Evolutionary conservation across 1,140 invertebrate species (phyloP).

Genomic region (Plectrocnemia conspersa): DNA sequence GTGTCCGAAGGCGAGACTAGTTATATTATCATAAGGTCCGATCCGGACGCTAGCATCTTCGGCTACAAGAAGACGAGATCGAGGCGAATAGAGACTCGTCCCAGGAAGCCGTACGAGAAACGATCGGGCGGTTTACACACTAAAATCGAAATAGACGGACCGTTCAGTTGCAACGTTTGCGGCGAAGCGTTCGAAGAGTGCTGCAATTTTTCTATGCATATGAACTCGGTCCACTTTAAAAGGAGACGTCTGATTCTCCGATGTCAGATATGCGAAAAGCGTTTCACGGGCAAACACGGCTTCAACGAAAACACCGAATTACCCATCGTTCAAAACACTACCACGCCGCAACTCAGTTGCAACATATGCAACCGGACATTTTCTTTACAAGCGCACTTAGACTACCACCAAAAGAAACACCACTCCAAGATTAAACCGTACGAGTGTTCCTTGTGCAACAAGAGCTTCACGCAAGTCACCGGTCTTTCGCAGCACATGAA

Average conservation of each 20-base stretch:
- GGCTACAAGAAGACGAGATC: conserved; percentile 2
- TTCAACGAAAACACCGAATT: conserved; percentile 30
- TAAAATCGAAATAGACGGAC: conserved; percentile 37
- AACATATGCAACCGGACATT: conserved; percentile 47
- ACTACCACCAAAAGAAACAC: conserved; percentile 49
- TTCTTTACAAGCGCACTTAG: conserved; percentile 42
- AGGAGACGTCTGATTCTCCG: conserved; percentile 43
- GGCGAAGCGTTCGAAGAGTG: conserved; percentile 46
- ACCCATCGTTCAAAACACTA: conserved; percentile 31
- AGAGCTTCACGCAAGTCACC: conserved; percentile 78
- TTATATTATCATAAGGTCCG: conserved; percentile 32
- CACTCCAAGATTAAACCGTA: conserved; percentile 73
- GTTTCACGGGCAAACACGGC: conserved; percentile 39
- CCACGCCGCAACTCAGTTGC: conserved; percentile 37
- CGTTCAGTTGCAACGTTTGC: conserved; percentile 46
- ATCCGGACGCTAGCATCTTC: background rate
- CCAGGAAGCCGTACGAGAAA: conserved; percentile 30
- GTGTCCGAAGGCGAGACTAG: conserved; percentile 12
- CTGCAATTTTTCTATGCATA: conserved; percentile 48
- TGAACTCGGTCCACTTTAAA: conserved; percentile 47
- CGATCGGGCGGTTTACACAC: background rate
- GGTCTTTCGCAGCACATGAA: conserved; percentile 58
- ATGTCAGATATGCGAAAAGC: conserved; percentile 50
- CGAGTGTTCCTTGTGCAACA: conserved; percentile 75
- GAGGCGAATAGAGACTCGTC: conserved; percentile 22